Percentiles rank a stretch among this genome's conserved stretches.
These are phyloP conservation scores for Heptranchias perlo DNA, from an alignment of 2,113 vertebrate species.

Conservation along the genomic window DNA sequence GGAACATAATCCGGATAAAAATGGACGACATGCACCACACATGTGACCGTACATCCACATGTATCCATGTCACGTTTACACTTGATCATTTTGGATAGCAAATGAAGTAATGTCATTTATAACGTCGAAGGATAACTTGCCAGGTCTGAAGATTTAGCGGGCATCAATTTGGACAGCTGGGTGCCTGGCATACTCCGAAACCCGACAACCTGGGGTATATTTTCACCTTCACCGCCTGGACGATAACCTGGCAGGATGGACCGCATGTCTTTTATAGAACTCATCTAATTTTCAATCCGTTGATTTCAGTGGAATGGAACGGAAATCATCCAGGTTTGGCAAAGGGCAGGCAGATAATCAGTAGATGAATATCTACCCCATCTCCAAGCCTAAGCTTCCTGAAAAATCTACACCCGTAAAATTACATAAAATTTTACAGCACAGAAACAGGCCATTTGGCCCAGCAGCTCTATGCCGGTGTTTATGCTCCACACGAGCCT, in stretches of 20 bases:
- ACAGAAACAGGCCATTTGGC: too few relatives aligned
- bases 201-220: background rate
- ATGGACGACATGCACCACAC: background rate
- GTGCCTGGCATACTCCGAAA: background rate
- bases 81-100: background rate
- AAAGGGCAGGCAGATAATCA: too few relatives aligned
- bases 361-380: too few relatives aligned
- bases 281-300: background rate
- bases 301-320: background rate
- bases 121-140: background rate
- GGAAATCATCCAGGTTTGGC: background rate
- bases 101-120: background rate
- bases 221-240: too few relatives aligned
- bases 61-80: background rate
- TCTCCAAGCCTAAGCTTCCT: too few relatives aligned
- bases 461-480: too few relatives aligned
- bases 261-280: background rate
- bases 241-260: too few relatives aligned
- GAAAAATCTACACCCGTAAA: too few relatives aligned
- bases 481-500: too few relatives aligned
- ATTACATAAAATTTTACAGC: too few relatives aligned
- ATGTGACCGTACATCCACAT: background rate
- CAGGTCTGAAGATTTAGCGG: background rate
- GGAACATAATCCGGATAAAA: background rate
- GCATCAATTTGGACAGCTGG: background rate